These are phyloP conservation scores for Polyploca ridens DNA, from an alignment of 2,888 invertebrate species.

Conservation along the genomic window DNA sequence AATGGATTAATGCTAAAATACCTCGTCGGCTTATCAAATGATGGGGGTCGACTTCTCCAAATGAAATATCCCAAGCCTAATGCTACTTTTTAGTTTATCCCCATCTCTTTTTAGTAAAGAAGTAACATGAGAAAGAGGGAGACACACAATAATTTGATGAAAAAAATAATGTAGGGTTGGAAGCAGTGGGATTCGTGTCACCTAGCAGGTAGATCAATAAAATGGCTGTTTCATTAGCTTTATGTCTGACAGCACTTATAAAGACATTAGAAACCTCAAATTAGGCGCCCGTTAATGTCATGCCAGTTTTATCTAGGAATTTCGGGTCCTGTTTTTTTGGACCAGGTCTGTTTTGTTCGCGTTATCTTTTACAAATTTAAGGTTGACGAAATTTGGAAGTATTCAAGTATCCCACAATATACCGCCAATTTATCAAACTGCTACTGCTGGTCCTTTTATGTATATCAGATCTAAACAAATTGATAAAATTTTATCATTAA, in stretches of 20 bases:
- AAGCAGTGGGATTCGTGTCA: slow-evolving; percentile 71
- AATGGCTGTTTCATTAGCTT: slow-evolving; percentile 78
- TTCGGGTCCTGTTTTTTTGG: slow-evolving; percentile 29
- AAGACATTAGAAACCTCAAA: slow-evolving; percentile 78
- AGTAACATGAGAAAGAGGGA: slow-evolving; percentile 36
- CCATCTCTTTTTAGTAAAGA: slow-evolving; percentile 45
- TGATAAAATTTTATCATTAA: not conserved
- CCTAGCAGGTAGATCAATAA: slow-evolving; percentile 82
- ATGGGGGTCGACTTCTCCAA: slow-evolving; percentile 73
- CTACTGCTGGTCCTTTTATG: not conserved
- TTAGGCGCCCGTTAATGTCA: slow-evolving; percentile 56
- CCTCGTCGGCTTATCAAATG: slow-evolving; percentile 80
- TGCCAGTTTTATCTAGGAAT: slow-evolving; percentile 40
- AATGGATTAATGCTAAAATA: slow-evolving; percentile 78
- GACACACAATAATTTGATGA: slow-evolving; percentile 70
- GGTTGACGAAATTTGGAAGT: not conserved
- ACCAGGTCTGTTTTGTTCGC: slow-evolving; percentile 40
- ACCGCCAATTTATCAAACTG: too few species aligned
- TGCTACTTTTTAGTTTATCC: slow-evolving; percentile 53
- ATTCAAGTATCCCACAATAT: too few species aligned
- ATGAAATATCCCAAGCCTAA: slow-evolving; percentile 76
- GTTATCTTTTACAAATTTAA: slow-evolving; percentile 49
- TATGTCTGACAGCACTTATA: slow-evolving; percentile 80
- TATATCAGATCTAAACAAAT: not conserved
- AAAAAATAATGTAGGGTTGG: slow-evolving; percentile 80